phyloP scores from a whole-genome alignment of 53 echinoderm and acorn worm species.

The Hippasteria phrygiana region DNA sequence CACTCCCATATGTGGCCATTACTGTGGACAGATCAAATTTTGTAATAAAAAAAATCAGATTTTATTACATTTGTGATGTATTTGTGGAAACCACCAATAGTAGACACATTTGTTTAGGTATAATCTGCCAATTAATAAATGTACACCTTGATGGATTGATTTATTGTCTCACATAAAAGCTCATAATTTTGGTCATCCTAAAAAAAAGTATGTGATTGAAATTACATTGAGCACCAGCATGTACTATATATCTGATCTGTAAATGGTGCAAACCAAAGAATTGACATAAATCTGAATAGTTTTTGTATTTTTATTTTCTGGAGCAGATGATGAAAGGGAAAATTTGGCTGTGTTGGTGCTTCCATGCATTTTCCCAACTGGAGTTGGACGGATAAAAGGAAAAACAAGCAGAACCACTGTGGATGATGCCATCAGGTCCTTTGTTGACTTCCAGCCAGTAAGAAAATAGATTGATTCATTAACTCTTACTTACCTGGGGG shows the following conservation, averaged over 20 bases:
- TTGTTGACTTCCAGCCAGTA: constrained; percentile 26
- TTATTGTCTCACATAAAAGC: too few species aligned
- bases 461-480: not conserved
- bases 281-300: constrained; percentile 1
- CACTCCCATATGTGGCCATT: too few species aligned
- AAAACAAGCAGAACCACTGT: constrained; percentile 14
- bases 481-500: not conserved
- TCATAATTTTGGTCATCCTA: too few species aligned
- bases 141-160: too few species aligned
- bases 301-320: constrained; percentile 27
- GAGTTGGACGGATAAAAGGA: constrained; percentile 15
- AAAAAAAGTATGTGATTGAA: too few species aligned
- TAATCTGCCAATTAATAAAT: too few species aligned
- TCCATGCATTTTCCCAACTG: constrained; percentile 33
- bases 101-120: too few species aligned
- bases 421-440: constrained; percentile 34
- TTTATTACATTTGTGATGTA: too few species aligned
- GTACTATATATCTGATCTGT: not conserved
- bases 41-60: too few species aligned
- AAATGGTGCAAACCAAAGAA: not conserved
- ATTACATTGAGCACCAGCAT: not conserved
- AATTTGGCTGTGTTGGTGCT: constrained; percentile 25
- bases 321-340: constrained; percentile 13
- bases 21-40: too few species aligned
- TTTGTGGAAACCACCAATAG: too few species aligned